Conservation (phyloP, 1,140 invertebrate species). For the Drosophila burlai region DNA sequence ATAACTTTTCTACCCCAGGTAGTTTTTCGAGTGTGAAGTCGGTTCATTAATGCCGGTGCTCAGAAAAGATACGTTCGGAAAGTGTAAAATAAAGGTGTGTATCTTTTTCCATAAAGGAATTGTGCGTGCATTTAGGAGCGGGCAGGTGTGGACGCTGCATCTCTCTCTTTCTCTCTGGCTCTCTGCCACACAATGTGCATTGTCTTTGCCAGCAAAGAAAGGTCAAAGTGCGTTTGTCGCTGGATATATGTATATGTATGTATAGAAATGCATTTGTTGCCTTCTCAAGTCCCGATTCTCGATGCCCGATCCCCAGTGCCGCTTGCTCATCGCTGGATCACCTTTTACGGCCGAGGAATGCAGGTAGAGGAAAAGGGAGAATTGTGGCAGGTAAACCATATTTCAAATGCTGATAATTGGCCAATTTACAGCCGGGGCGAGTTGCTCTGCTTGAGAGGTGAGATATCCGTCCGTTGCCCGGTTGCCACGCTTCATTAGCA, state of each 20-base stretch:
- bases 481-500: conserved; percentile 48
- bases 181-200: conserved; percentile 64
- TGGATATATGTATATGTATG: conserved; percentile 20
- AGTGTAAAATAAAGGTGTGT: conserved; percentile 82
- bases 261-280: conserved; percentile 10
- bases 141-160: conserved; percentile 59
- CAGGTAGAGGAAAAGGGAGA: conserved; percentile 55
- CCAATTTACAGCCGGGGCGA: conserved; percentile 65
- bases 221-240: conserved; percentile 71
- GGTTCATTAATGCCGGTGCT: conserved; percentile 69
- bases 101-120: conserved; percentile 59
- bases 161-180: neutral
- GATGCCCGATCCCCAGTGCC: conserved; percentile 13
- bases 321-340: conserved; percentile 1
- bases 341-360: conserved; percentile 31
- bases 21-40: conserved; percentile 67
- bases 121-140: conserved; percentile 63
- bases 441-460: conserved; percentile 37
- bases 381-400: conserved; percentile 70
- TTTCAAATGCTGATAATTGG: conserved; percentile 82
- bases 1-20: conserved; percentile 57
- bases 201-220: conserved; percentile 62
- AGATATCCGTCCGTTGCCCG: conserved; percentile 28
- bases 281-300: conserved; percentile 30
- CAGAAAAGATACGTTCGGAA: conserved; percentile 50